Base-by-base conservation (phyloP, 2,797 vertebrate genomes). In the Enteromius argenteus region DNA sequence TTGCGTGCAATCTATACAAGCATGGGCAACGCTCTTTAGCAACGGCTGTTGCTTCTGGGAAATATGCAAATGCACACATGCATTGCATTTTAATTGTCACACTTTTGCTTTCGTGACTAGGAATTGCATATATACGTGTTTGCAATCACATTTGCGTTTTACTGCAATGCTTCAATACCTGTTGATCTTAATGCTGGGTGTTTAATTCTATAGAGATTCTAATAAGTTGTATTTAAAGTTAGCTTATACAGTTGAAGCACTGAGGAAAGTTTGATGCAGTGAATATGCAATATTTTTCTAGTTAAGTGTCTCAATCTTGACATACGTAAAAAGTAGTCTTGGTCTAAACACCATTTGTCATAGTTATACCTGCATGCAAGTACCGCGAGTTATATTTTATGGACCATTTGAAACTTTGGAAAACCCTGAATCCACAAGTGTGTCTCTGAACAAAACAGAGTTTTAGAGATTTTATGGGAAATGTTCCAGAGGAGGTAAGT, bases 11-110 rank as follows among this genome's bases (percentile, higher is more conserved):
- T 78, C 56, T 62, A 27, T 56, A 30, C 35, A 44, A 46, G 67
- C 39, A n/a, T n/a, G 15, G 46, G 44, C 44, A 53, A 35, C 2
- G 19, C 71, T 35, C 27, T 73, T 74, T 53, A 53, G 21, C 6
- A 53, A 7, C 1, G 0, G 13, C 10, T 35, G 7, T 75, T n/a
- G 21, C 72, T 37, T 75, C 49, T 56, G 49, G 72, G 4, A 15
- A 76, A 42, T 23, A 15, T 75, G n/a, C 53, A 76, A 42, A 76
- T 76, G 13, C 35, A 9, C 35, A 17, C 35, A 39, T 39, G 51
- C 46, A 32, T 73, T 35, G 46, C 71, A 74, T 53, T 74, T 53
- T 74, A 56, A 75, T 53, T 74, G 46, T 35, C 2, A 51, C 30
- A 53, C 1, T 49, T 53, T 9, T 32, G 44, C 44, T 73, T 73